phyloP scores from a whole-genome alignment of 2,888 invertebrate genomes.

The Beris morrisii region DNA sequence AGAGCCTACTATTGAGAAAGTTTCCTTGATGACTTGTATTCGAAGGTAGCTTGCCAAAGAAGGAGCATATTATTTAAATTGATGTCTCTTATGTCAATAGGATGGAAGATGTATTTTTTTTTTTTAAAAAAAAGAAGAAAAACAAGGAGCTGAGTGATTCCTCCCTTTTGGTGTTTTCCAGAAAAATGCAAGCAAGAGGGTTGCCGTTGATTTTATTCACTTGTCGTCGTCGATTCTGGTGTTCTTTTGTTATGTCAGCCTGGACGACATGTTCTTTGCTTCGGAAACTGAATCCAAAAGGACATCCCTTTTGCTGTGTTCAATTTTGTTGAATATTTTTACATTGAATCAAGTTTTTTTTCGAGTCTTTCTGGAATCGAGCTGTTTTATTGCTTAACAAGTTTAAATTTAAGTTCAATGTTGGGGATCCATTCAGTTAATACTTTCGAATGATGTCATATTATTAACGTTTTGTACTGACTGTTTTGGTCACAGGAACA shows the following conservation, averaged over 20 bases:
- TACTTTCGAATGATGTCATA: no score
- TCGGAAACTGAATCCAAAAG: no score
- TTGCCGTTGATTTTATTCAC: conserved; percentile 29
- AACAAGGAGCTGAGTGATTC: conserved; percentile 31
- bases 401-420: no score
- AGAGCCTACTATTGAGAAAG: no score
- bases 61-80: neutral
- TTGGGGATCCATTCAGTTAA: no score
- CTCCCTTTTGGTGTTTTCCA: conserved; percentile 36
- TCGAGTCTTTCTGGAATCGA: no score
- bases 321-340: neutral
- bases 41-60: neutral
- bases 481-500: no score
- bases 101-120: neutral
- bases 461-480: no score
- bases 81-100: conserved; percentile 6
- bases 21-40: neutral
- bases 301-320: neutral
- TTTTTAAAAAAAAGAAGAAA: neutral
- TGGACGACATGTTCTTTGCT: neutral
- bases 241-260: neutral
- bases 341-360: neutral
- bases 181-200: conserved; percentile 28
- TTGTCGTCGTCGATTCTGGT: conserved; percentile 21
- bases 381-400: no score